Evolutionary conservation across 2,888 invertebrate species (phyloP).

Genomic region (Aelia acuminata): DNA sequence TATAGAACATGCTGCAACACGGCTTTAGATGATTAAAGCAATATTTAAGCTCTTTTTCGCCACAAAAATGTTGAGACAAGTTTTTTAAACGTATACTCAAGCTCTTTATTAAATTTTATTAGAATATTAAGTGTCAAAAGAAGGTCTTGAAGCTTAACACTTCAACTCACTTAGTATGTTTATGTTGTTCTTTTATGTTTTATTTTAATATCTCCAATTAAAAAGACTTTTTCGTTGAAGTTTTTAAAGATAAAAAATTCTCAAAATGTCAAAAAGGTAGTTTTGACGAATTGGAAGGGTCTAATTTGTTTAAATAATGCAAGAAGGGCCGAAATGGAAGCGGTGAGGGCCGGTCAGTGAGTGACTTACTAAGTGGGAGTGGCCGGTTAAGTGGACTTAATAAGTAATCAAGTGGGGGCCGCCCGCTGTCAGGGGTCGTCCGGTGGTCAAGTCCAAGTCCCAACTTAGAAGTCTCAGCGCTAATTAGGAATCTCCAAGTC

Average conservation of each 20-base stretch:
- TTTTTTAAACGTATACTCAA: no score
- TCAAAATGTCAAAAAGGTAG: no score
- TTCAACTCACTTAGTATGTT: no score
- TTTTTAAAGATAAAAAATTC: slow-evolving; percentile 3
- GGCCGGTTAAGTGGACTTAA: slow-evolving; percentile 51
- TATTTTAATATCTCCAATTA: not conserved
- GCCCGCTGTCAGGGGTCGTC: slow-evolving; percentile 47
- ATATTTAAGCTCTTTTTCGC: no score
- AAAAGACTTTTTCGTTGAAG: not conserved
- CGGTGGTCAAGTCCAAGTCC: slow-evolving; percentile 40
- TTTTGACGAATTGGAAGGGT: no score
- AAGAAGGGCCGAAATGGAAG: not conserved
- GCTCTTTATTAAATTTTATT: no score
- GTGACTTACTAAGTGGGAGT: slow-evolving; percentile 33
- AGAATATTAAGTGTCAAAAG: no score
- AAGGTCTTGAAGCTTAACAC: no score
- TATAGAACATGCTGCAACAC: no score
- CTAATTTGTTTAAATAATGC: slow-evolving; percentile 33
- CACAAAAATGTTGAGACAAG: no score
- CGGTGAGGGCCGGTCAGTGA: not conserved
- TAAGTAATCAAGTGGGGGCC: slow-evolving; percentile 54
- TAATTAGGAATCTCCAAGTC: slow-evolving; percentile 37
- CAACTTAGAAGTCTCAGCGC: not conserved
- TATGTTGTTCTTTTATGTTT: no score
- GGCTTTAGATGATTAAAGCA: no score